Conservation (phyloP, 2,113 vertebrate species). For the Epinephelus fuscoguttatus region DNA sequence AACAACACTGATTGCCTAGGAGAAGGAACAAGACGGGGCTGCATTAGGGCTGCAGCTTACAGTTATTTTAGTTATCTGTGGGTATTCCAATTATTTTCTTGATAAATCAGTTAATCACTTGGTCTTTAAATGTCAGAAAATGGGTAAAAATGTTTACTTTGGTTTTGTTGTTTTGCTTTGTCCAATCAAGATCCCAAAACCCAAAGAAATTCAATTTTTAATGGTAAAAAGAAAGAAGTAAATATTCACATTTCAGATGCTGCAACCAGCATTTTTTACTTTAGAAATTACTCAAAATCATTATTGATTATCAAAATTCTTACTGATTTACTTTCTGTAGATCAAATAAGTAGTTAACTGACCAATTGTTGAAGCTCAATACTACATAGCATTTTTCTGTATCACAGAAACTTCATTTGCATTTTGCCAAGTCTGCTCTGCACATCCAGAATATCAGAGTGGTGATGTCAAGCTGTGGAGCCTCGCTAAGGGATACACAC, state of each 20-base stretch:
- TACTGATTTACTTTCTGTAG: not conserved
- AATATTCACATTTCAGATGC: too few relatives aligned
- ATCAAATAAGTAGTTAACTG: not conserved
- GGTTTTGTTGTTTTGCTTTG: too few relatives aligned
- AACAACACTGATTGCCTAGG: not conserved
- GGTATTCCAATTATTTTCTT: not conserved
- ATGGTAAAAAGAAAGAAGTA: too few relatives aligned
- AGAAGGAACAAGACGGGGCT: not conserved
- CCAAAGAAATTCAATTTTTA: too few relatives aligned
- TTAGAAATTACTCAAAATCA: not conserved
- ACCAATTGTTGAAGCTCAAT: not conserved
- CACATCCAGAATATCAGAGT: not conserved
- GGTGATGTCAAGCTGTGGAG: not conserved
- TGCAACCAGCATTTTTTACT: not conserved
- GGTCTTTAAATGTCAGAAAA: not conserved
- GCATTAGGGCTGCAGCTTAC: not conserved
- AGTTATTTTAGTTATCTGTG: not conserved
- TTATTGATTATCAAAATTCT: not conserved
- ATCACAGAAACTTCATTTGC: not conserved
- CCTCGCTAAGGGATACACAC: not conserved
- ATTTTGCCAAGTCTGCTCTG: not conserved
- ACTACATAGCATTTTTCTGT: not conserved
- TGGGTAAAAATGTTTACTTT: not conserved
- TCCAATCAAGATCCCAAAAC: too few relatives aligned
- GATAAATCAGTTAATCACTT: not conserved